Percentiles rank a stretch among this genome's conserved stretches.
phyloP scores from a whole-genome alignment of 2,797 vertebrate genomes.

The Forpus xanthops region DNA sequence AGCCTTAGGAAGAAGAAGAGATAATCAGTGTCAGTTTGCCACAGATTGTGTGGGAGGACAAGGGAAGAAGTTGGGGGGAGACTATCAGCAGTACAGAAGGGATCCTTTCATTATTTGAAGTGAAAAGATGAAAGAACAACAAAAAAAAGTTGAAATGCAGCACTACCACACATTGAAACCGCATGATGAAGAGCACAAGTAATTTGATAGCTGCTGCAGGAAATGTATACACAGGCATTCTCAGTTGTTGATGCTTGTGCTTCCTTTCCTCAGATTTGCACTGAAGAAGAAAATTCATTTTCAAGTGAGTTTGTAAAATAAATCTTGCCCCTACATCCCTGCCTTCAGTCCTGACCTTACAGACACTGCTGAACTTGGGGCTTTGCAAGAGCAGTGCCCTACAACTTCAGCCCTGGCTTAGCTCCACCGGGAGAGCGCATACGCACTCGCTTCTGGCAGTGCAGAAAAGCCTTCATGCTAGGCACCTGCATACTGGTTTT shows the following conservation, averaged over 20 bases:
- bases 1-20: background rate
- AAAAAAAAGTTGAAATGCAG: background rate
- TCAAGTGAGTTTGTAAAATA: background rate
- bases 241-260: background rate
- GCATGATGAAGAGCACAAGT: background rate
- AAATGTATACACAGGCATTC: background rate
- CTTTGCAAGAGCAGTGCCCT: background rate
- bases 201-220: background rate
- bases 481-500: background rate
- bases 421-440: background rate
- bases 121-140: slow-evolving; percentile 30
- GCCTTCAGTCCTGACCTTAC: background rate
- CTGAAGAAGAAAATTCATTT: background rate
- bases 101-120: slow-evolving; percentile 25
- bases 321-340: background rate
- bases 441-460: background rate
- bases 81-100: background rate
- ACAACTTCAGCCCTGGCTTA: background rate
- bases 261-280: background rate
- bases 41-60: background rate
- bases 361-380: background rate
- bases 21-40: background rate
- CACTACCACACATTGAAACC: background rate
- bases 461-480: background rate
- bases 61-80: background rate